Evolutionary conservation across 2,888 invertebrate genomes (phyloP).

Genomic region (Napeogenes sylphis): DNA sequence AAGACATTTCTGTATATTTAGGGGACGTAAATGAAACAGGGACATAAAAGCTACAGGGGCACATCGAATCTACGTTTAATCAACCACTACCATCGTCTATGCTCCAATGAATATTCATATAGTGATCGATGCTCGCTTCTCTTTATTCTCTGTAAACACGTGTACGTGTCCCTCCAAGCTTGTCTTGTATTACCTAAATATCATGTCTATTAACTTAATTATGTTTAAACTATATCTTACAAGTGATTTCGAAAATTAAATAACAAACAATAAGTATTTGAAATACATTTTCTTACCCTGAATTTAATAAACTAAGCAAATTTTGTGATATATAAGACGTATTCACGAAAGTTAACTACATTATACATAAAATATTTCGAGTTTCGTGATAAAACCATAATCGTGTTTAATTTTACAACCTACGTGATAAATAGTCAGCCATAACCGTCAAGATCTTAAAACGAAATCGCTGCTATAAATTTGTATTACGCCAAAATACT

Average conservation of each 20-base stretch:
- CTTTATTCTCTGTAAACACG: slow-evolving; percentile 66
- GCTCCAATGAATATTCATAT: slow-evolving; percentile 64
- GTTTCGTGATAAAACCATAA: not conserved
- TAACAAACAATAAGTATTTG: not conserved
- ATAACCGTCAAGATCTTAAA: not conserved
- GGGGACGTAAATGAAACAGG: slow-evolving; percentile 3
- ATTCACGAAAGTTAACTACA: too few species aligned
- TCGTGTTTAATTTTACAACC: not conserved
- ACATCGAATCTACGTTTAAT: slow-evolving; percentile 14
- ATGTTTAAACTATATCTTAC: not conserved
- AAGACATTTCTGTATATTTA: slow-evolving; percentile 1
- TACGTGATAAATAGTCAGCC: not conserved
- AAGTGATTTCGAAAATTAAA: not conserved
- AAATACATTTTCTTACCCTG: not conserved
- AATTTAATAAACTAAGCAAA: not conserved
- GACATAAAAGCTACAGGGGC: slow-evolving; percentile 11
- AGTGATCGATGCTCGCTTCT: slow-evolving; percentile 58
- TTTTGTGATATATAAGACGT: too few species aligned
- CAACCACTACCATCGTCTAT: slow-evolving; percentile 26
- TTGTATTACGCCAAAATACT: not conserved
- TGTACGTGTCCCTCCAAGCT: slow-evolving; percentile 61
- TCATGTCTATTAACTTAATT: slow-evolving; percentile 22
- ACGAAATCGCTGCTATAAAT: slow-evolving; percentile 2
- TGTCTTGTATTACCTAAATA: slow-evolving; percentile 59
- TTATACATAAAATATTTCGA: not conserved